These are phyloP conservation scores for Harpagoxenus sublaevis DNA, from an alignment of 2,888 invertebrate species.

Conservation along the genomic window DNA sequence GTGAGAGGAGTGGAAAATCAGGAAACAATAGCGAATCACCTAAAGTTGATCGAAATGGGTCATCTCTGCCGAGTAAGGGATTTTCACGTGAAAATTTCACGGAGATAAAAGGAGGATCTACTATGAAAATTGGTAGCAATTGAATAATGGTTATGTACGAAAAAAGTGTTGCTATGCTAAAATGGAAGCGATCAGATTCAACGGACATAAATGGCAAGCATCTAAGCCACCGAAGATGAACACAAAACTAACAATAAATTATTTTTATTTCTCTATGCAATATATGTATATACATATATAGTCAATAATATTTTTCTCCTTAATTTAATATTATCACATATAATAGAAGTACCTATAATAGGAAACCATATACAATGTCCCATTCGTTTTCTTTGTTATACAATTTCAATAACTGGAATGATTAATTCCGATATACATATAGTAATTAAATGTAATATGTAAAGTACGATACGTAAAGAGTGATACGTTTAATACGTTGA, in stretches of 20 bases:
- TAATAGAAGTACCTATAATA: background rate
- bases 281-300: background rate
- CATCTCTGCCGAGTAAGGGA: slow-evolving; percentile 2
- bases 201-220: background rate
- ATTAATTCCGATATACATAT: background rate
- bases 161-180: background rate
- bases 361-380: background rate
- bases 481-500: background rate
- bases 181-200: background rate
- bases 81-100: slow-evolving; percentile 13
- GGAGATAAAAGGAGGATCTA: background rate
- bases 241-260: background rate
- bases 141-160: slow-evolving; percentile 10
- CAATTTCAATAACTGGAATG: background rate
- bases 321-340: background rate
- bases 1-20: slow-evolving; percentile 29
- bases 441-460: background rate
- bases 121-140: background rate
- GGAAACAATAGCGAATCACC: slow-evolving; percentile 20
- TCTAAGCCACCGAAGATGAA: background rate
- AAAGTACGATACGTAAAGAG: background rate
- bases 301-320: background rate
- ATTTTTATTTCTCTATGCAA: background rate
- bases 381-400: background rate
- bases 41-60: slow-evolving; percentile 43